phyloP scores from a whole-genome alignment of 2,888 invertebrate species.

The Ctena decussata region DNA sequence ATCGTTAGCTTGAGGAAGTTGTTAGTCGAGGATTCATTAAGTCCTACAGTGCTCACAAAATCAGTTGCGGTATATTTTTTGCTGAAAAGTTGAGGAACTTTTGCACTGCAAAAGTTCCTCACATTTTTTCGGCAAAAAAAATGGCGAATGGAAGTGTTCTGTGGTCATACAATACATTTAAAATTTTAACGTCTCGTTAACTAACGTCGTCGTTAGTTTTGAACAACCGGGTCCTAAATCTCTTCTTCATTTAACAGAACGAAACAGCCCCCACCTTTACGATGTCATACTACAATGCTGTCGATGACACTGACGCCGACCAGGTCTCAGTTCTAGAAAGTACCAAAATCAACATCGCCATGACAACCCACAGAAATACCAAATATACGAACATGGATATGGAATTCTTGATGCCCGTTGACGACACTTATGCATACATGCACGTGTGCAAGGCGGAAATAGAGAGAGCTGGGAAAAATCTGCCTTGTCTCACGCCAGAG shows the following conservation, averaged over 20 bases:
- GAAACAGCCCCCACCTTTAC: slow-evolving; percentile 64
- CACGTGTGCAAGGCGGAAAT: slow-evolving; percentile 79
- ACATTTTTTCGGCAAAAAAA: too few species aligned
- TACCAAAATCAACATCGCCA: slow-evolving; percentile 67
- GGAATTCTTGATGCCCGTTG: slow-evolving; percentile 81
- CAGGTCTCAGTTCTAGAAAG: slow-evolving; percentile 65
- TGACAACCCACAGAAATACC: slow-evolving; percentile 69
- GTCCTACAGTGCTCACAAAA: too few species aligned
- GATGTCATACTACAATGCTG: slow-evolving; percentile 58
- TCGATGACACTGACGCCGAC: background rate
- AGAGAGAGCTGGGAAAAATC: slow-evolving; percentile 77
- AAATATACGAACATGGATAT: slow-evolving; percentile 78
- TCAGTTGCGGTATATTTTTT: too few species aligned
- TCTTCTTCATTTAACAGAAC: slow-evolving; percentile 56
- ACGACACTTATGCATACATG: slow-evolving; percentile 63
- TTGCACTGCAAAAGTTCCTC: too few species aligned
- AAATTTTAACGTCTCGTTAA: too few species aligned
- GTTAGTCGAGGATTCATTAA: too few species aligned
- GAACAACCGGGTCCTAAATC: too few species aligned
- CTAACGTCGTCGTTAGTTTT: too few species aligned
- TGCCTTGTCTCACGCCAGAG: slow-evolving; percentile 78
- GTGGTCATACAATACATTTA: too few species aligned
- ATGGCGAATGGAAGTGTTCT: too few species aligned
- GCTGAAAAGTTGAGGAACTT: too few species aligned
- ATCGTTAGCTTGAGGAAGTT: too few species aligned